Base-by-base conservation (phyloP, 2,888 invertebrate species). In the Cremastobaeus sp. region DNA sequence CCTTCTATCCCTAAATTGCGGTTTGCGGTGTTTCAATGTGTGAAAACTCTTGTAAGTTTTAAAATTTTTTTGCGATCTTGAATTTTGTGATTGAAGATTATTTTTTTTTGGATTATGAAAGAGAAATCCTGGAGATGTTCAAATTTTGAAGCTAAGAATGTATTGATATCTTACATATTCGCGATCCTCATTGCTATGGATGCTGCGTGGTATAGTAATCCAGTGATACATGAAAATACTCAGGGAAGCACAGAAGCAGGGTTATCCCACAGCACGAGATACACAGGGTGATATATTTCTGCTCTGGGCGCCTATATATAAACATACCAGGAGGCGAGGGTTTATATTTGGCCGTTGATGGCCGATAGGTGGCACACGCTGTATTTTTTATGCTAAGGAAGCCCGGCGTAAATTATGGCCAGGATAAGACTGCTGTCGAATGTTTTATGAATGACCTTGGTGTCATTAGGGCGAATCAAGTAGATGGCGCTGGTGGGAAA, bases 201-300 rank as follows among this genome's bases (percentile, higher is more conserved):
- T 66, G 64, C 57, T 43, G 59, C 57, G 60, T 17, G 43, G 52
- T 62, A 72, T 62, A 62, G 73, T 76, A 66, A 73, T 73, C 76
- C 73, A 73, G 73, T 76, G 76, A 76, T 76, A 73, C 65, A 76
- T 73, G 72, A 60, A 76, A 73, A 69, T 70, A 57, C 54, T 72
- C 68, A 32, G 28, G 41, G 14, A 43, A 52, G 62, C 54, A 34
- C 30, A 41, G 35, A n/a, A n/a, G 30, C 47, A 47, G 59, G 50
- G 73, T 73, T 72, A 73, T 73, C 62, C 62, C 55, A 35, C 37
- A 14, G 41, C 71, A 34, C 45, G 6, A 37, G 55, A 73, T 72
- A 66, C 55, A 48, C 37, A n/a, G n/a, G 20, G 50, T 43, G 60
- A 66, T 65, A 47, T 55, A 74, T 76, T 71, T 71, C 45, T 65